Evolutionary conservation across 2,797 vertebrate genomes (phyloP), one percentile per base, ranked within the genome.

Genomic region (Rallus crepitans): DNA sequence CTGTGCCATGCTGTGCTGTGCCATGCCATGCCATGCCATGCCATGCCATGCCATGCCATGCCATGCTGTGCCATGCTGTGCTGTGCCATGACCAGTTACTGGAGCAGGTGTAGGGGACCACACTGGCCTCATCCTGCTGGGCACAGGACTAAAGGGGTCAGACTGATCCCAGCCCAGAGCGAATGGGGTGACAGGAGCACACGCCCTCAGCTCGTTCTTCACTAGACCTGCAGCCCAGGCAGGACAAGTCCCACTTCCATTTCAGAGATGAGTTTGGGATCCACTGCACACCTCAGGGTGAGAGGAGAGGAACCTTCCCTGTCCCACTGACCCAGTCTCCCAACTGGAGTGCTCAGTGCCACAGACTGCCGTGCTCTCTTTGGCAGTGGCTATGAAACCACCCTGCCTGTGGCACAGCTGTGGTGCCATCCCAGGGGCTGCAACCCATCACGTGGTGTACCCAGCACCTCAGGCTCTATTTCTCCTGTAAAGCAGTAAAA

Each of bases 291-390:
- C 27, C 50, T 19, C 25, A 10, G 17, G 19, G 19, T 1, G 4
- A 4, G 7, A n/a, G 45, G 45, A 72, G 4, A 60, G 53, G 48
- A n/a, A 28, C 35, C 12, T 15, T 35, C 10, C n/a, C 19, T 63
- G n/a, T 53, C 39, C 52, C 72, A 11, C 6, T 21, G 59, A n/a
- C 45, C 21, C 37, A 28, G 5, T 1, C 18, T 57, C 71, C 45
- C 48, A 0, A 11, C 1, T 6, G 9, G 7, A 9, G 11, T 3
- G 23, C 27, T n/a, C 75, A 68, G 53, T 40, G 42, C n/a, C 48
- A 2, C 61, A 2, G 6, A 13, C 7, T 2, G 31, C 42, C 1
- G 0, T 1, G 2, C 11, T 33, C 7, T 0, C 2, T 31, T 9
- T 9, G 78, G 59, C 57, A 12, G 42, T 3, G 18, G 28, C 37